A percentile compares a stretch with the other conserved stretches of the same genome.
phyloP scores from a whole-genome alignment of 2,797 vertebrate genomes.

The Anguilla anguilla region DNA sequence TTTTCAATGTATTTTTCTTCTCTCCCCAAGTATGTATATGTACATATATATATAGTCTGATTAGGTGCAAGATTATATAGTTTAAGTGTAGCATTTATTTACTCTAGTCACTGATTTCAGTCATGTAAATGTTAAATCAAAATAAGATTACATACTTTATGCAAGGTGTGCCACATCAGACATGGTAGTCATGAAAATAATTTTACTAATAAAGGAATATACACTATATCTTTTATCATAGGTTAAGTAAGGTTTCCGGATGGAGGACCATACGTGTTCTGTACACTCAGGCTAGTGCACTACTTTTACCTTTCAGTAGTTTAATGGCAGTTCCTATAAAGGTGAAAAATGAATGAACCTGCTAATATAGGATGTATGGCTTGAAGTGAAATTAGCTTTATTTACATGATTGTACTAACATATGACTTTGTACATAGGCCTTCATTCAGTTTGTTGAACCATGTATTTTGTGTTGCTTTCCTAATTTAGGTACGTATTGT shows the following conservation, averaged over 20 bases:
- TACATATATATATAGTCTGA: neutral
- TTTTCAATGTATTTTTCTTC: neutral
- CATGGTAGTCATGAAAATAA: slow-evolving; percentile 6
- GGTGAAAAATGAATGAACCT: neutral
- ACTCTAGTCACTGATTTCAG: neutral
- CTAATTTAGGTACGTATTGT: neutral
- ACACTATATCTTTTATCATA: neutral
- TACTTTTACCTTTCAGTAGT: neutral
- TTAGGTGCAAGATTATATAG: neutral
- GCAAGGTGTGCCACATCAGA: neutral
- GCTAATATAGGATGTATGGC: neutral
- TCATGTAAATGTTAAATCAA: neutral
- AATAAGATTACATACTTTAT: neutral
- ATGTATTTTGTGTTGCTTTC: neutral
- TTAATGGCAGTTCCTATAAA: neutral
- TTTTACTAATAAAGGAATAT: neutral
- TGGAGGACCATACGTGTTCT: neutral
- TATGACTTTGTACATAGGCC: neutral
- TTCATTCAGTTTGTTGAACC: neutral
- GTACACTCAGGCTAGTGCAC: neutral
- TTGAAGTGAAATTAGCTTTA: neutral
- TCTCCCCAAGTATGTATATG: neutral
- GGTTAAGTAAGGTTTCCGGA: neutral
- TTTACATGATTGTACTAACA: neutral
- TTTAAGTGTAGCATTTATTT: slow-evolving; percentile 3